Conservation (phyloP, 1,140 invertebrate species). For the Temnothorax nylanderi region DNA sequence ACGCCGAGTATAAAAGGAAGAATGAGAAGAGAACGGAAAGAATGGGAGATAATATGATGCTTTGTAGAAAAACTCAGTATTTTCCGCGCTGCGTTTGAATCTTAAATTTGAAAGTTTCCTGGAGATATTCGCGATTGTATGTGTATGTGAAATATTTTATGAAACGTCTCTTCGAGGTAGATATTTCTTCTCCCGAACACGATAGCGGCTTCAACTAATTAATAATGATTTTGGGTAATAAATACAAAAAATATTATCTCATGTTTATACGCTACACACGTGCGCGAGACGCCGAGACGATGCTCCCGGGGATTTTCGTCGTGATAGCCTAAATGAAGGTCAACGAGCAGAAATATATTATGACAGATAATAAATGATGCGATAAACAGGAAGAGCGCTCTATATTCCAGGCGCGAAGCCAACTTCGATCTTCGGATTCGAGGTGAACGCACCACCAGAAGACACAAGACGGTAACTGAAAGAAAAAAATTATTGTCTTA, state of each 20-base stretch:
- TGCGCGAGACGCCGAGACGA: background rate
- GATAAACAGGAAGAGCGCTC: conserved; percentile 57
- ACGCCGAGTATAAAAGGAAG: background rate
- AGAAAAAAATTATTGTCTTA: background rate
- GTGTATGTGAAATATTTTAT: background rate
- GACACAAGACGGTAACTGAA: background rate
- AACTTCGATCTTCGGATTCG: conserved; percentile 24
- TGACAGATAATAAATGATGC: conserved; percentile 50
- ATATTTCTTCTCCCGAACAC: background rate
- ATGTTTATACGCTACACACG: background rate
- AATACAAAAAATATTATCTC: background rate
- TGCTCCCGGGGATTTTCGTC: conserved; percentile 33
- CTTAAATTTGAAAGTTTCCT: background rate
- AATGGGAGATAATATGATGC: background rate
- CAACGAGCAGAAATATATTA: conserved; percentile 41
- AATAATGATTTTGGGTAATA: background rate
- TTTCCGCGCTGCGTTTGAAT: background rate
- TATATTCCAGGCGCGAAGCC: conserved; percentile 45
- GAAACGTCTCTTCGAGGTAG: background rate
- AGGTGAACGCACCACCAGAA: background rate
- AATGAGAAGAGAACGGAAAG: background rate
- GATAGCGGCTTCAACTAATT: background rate
- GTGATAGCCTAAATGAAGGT: conserved; percentile 55
- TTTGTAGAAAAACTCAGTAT: background rate
- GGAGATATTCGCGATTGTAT: background rate